phyloP scores from a whole-genome alignment of 2,113 vertebrate genomes.

The Laticauda colubrina region DNA sequence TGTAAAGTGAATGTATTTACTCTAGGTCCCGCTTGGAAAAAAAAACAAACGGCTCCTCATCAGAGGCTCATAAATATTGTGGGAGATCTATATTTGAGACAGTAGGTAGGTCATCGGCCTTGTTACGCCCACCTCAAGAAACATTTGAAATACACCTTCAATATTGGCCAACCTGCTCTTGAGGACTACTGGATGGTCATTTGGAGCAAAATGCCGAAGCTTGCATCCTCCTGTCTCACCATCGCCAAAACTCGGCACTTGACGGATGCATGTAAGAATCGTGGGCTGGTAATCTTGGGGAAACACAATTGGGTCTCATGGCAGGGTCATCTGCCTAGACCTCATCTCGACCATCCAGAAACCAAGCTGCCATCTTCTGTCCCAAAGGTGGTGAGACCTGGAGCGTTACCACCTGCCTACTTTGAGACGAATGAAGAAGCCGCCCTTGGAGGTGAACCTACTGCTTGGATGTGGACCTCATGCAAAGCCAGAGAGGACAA shows the following conservation, averaged over 20 bases:
- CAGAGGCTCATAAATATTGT: not conserved
- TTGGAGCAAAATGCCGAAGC: not conserved
- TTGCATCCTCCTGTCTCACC: not conserved
- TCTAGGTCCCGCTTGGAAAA: not conserved
- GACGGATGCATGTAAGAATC: not conserved
- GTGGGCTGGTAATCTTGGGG: not conserved
- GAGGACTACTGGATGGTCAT: not conserved
- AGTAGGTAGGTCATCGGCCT: not conserved
- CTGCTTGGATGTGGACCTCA: accelerated
- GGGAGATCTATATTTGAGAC: not conserved
- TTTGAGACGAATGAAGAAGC: not conserved
- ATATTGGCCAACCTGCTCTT: not conserved
- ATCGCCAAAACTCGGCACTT: not conserved
- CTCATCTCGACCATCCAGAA: accelerated
- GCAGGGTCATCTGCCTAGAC: accelerated
- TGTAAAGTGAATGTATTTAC: not conserved
- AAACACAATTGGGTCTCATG: accelerated
- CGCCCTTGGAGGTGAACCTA: too few relatives aligned
- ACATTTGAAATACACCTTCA: not conserved
- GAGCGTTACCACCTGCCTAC: not conserved
- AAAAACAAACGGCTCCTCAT: not conserved
- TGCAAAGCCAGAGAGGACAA: not conserved
- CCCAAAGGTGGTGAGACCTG: not conserved
- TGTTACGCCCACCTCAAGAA: not conserved
- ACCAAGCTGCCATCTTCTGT: not conserved